These are phyloP conservation scores for Prosapia bicincta DNA, from an alignment of 2,888 invertebrate species.

Conservation along the genomic window DNA sequence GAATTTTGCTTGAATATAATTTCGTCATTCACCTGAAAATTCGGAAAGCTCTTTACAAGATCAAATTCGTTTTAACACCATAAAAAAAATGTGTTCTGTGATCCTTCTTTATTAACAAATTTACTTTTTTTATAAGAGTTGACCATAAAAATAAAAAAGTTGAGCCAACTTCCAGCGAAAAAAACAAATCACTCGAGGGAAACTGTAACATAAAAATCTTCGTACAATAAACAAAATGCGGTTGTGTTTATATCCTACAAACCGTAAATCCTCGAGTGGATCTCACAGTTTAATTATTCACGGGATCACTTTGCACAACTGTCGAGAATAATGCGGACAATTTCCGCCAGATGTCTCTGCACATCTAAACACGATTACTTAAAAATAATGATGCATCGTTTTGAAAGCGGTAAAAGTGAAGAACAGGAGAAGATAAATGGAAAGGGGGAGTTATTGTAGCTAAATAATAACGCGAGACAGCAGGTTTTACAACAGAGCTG, in stretches of 20 bases:
- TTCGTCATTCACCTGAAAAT: no score
- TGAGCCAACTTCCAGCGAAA: no score
- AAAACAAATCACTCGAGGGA: no score
- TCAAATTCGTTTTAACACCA: no score
- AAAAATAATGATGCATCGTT: conserved; percentile 23
- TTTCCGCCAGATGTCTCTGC: background rate
- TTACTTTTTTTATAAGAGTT: no score
- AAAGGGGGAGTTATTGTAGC: background rate
- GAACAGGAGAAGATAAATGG: background rate
- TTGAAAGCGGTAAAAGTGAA: conserved; percentile 1
- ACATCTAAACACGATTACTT: conserved; percentile 9
- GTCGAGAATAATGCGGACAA: background rate
- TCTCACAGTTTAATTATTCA: background rate
- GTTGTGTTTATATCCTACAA: background rate
- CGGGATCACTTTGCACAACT: background rate
- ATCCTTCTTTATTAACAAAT: no score
- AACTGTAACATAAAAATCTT: no score
- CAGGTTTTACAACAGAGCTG: no score
- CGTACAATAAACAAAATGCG: background rate
- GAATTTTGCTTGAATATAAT: no score
- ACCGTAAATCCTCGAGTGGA: background rate
- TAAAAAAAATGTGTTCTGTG: no score
- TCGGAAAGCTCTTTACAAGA: no score
- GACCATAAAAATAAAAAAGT: no score
- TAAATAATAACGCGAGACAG: background rate